Evolutionary conservation across 2,888 invertebrate species (phyloP).

Genomic region (Amphipoea lucens): DNA sequence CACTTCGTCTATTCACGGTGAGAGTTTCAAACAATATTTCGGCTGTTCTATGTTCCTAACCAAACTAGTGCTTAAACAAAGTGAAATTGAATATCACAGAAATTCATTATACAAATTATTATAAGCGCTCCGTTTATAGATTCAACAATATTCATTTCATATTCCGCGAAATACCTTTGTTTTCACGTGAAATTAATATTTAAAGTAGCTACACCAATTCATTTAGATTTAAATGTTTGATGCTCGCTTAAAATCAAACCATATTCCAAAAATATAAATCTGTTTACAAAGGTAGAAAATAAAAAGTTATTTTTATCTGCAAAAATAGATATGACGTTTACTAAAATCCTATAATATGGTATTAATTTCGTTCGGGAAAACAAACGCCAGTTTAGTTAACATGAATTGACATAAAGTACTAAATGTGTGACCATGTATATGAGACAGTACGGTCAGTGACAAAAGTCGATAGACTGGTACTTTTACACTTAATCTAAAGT

Average conservation of each 20-base stretch:
- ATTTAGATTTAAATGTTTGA: background rate
- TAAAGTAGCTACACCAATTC: background rate
- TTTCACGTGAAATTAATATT: background rate
- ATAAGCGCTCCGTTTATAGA: background rate
- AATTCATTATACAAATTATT: background rate
- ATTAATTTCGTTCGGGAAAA: background rate
- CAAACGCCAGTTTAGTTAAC: background rate
- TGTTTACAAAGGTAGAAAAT: background rate
- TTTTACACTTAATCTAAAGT: too few relatives aligned
- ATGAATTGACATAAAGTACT: background rate
- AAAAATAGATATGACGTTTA: background rate
- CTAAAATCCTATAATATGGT: background rate
- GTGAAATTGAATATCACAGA: background rate
- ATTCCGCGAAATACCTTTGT: background rate
- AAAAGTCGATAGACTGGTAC: too few relatives aligned
- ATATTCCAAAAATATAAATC: background rate
- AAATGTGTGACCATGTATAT: background rate
- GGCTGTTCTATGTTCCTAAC: background rate
- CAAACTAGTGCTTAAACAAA: background rate
- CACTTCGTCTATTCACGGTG: background rate
- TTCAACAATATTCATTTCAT: background rate
- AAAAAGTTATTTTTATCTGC: background rate
- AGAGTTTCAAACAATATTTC: background rate
- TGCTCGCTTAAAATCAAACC: background rate
- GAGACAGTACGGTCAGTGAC: background rate